Base-by-base conservation (phyloP, 1,140 invertebrate species). In the Dryas iulia region DNA sequence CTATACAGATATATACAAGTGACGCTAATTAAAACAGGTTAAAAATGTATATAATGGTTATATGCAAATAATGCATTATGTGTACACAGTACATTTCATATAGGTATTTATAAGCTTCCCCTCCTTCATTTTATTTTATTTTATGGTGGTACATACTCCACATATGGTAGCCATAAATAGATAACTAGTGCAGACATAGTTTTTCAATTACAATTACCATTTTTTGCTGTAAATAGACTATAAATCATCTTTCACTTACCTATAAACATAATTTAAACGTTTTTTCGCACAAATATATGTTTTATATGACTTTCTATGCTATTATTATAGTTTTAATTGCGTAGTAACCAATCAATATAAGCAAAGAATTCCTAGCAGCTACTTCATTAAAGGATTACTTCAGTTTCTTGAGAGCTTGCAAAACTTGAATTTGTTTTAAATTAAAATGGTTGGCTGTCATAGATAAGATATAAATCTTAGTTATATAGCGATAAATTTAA, bases 231-330 rank as follows among this genome's bases (percentile, higher is more conserved):
- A 35, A 59, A 35, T 39, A 35, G 11, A 18, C 31, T 39, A 35
- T 59, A 39, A 59, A 59, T 59, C 58, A 59, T 33, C 26, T 23
- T 59, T 33, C 3, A 60, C 59, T 39, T 47, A 47, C n/a, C n/a
- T n/a, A n/a, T n/a, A n/a, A n/a, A n/a, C 24, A 59, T 39, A 60
- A 60, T 60, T 60, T 25, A 26, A 25, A 10, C 30, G 56, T 28
- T 59, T 59, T 35, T 60, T 39, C n/a, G 24, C 33, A 47, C 39
- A 18, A 47, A 47, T 47, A 39, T 35, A 21, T 18, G 10, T 8
- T 18, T 18, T 47, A 47, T 47, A 47, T 14, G 18, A 21, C 39
- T 21, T 10, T 6, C 0, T 47, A 47, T 11, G 7, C 21, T 47
- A 21, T 6, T 47, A 47, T 21, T 47, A 2, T 18, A 47, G 39